phyloP scores from a whole-genome alignment of 1,140 invertebrate genomes.

The Glomeris maerens region DNA sequence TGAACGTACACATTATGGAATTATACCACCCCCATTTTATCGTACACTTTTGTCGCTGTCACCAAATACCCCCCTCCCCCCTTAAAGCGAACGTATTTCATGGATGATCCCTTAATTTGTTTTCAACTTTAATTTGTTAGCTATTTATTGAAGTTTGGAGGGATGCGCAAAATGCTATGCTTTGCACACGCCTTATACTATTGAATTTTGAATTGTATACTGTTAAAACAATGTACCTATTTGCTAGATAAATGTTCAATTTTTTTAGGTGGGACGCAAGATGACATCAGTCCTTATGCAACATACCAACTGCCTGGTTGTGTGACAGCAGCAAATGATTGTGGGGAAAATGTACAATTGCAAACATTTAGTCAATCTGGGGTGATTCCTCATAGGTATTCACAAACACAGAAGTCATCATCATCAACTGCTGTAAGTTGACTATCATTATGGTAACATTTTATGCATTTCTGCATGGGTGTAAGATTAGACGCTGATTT shows the following conservation, averaged over 20 bases:
- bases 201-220: not conserved
- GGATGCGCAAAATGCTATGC: not conserved
- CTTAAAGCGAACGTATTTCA: not conserved
- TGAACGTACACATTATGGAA: too few relatives aligned
- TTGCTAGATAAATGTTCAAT: too few relatives aligned
- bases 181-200: not conserved
- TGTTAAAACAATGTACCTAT: too few relatives aligned
- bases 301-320: slow-evolving; percentile 2
- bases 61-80: too few relatives aligned
- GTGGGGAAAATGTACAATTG: not conserved
- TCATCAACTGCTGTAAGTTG: too few relatives aligned
- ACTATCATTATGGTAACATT: too few relatives aligned
- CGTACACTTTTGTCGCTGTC: too few relatives aligned
- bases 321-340: not conserved
- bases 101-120: not conserved
- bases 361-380: slow-evolving; percentile 1
- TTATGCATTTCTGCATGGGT: too few relatives aligned
- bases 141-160: not conserved
- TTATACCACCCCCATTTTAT: too few relatives aligned
- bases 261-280: not conserved
- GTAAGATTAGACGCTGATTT: too few relatives aligned
- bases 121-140: not conserved
- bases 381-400: too few relatives aligned
- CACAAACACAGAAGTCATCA: too few relatives aligned
- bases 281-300: not conserved